These are phyloP conservation scores for Caenorhabditis doughertyi DNA, from an alignment of 2,888 invertebrate genomes.

Conservation along the genomic window DNA sequence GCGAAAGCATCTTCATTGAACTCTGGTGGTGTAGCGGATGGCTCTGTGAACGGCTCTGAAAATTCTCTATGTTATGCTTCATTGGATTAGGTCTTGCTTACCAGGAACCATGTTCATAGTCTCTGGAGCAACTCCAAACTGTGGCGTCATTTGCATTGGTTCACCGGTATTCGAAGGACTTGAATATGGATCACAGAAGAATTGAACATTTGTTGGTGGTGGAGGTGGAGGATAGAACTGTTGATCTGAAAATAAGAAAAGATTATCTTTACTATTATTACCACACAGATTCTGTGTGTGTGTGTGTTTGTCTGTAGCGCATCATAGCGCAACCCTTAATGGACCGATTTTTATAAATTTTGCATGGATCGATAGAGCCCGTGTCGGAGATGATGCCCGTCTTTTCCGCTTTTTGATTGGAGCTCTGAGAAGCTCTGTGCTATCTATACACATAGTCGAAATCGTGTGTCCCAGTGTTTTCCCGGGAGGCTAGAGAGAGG, in stretches of 20 bases:
- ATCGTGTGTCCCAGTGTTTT: too few relatives aligned
- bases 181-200: slow-evolving; percentile 70
- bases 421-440: too few relatives aligned
- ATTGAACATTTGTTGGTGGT: slow-evolving; percentile 55
- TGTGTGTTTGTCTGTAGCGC: too few relatives aligned
- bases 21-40: slow-evolving; percentile 56
- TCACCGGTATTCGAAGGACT: slow-evolving; percentile 40
- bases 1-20: slow-evolving; percentile 57
- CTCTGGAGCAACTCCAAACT: slow-evolving; percentile 47
- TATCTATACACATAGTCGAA: too few relatives aligned
- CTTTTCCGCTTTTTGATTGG: too few relatives aligned
- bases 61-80: neutral
- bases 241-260: slow-evolving; percentile 37
- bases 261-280: neutral
- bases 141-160: slow-evolving; percentile 23
- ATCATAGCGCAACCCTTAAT: too few relatives aligned
- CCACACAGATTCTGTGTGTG: too few relatives aligned
- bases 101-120: slow-evolving; percentile 42
- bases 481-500: too few relatives aligned
- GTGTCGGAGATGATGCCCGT: too few relatives aligned
- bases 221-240: slow-evolving; percentile 53
- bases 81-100: too few relatives aligned
- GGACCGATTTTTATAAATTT: too few relatives aligned
- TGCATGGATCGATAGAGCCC: too few relatives aligned
- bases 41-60: slow-evolving; percentile 43